A percentile compares a stretch with the other conserved stretches of the same genome.
phyloP scores from a whole-genome alignment of 1,140 invertebrate species.

The Phocides pigmalion region DNA sequence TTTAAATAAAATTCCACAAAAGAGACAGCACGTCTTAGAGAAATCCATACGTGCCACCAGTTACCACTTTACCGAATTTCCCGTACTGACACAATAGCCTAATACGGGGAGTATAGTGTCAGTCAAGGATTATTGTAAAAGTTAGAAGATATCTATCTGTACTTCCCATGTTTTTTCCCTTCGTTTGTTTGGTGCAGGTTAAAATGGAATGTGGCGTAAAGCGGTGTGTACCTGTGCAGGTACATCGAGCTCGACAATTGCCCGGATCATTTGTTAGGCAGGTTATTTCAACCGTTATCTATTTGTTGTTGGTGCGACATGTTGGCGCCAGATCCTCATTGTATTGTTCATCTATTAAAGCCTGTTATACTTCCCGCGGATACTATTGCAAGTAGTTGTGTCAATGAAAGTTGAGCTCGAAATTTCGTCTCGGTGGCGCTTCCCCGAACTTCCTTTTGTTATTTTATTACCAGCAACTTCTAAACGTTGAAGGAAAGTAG shows the following conservation, averaged over 20 bases:
- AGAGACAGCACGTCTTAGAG: background rate
- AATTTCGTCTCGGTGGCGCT: constrained; percentile 50
- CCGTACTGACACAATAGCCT: constrained; percentile 30
- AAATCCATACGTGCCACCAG: constrained; percentile 3
- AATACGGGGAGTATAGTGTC: constrained; percentile 52
- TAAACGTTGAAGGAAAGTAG: background rate
- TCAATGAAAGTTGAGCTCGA: constrained; percentile 38
- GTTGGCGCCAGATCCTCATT: constrained; percentile 66
- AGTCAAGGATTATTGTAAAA: constrained; percentile 58
- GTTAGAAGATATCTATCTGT: constrained; percentile 48
- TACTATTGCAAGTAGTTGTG: constrained; percentile 1
- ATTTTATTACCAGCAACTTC: constrained; percentile 5
- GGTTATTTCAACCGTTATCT: constrained; percentile 63
- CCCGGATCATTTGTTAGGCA: constrained; percentile 43
- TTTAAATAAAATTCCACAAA: background rate
- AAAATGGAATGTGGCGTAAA: constrained; percentile 43
- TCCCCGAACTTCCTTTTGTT: constrained; percentile 32
- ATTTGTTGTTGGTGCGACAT: constrained; percentile 61
- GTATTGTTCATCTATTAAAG: constrained; percentile 52
- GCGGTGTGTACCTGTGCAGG: constrained; percentile 65
- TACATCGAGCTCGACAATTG: constrained; percentile 55
- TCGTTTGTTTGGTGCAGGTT: constrained; percentile 52
- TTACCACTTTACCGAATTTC: constrained; percentile 36
- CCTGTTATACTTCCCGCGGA: constrained; percentile 1
- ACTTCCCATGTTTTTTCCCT: constrained; percentile 62